Evolutionary conservation across 2,888 invertebrate genomes (phyloP).

Genomic region (Crocallis elinguaria): DNA sequence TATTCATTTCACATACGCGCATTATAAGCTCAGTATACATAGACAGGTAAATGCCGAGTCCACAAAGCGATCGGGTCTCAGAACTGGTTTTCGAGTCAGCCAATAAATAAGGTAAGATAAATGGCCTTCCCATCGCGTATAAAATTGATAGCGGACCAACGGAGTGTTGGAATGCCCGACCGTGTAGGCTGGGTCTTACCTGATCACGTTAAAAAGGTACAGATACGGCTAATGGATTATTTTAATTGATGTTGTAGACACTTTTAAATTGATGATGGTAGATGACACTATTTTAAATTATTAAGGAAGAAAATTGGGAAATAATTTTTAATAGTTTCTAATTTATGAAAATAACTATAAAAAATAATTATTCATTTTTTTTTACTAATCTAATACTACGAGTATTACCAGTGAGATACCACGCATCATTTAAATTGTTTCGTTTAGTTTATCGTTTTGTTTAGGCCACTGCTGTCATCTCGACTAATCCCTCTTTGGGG

Average conservation of each 20-base stretch:
- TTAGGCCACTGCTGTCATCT: too few relatives aligned
- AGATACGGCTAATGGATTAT: constrained; percentile 60
- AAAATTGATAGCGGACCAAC: constrained; percentile 81
- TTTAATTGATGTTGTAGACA: constrained; percentile 53
- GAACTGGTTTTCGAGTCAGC: constrained; percentile 78
- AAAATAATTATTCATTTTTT: too few relatives aligned
- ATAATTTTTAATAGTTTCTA: too few relatives aligned
- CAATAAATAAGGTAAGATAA: constrained; percentile 84
- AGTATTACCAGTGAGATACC: too few relatives aligned
- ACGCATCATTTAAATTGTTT: too few relatives aligned
- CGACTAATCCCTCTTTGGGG: too few relatives aligned
- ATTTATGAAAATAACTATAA: too few relatives aligned
- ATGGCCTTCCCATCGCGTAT: constrained; percentile 80
- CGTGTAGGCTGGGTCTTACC: constrained; percentile 65
- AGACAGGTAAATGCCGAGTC: constrained; percentile 62
- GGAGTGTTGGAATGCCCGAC: constrained; percentile 66
- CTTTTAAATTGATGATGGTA: constrained; percentile 28
- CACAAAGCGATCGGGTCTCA: constrained; percentile 66
- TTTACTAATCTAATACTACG: too few relatives aligned
- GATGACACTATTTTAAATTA: too few relatives aligned
- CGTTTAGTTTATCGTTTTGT: too few relatives aligned
- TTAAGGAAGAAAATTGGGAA: too few relatives aligned
- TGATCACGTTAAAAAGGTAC: constrained; percentile 54
- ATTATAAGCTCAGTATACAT: constrained; percentile 53
- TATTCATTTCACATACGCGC: constrained; percentile 52